Percentiles rank a stretch among this genome's conserved stretches.
Evolutionary conservation across 1,140 invertebrate genomes (phyloP).

Genomic region (Lanistes nyassanus): DNA sequence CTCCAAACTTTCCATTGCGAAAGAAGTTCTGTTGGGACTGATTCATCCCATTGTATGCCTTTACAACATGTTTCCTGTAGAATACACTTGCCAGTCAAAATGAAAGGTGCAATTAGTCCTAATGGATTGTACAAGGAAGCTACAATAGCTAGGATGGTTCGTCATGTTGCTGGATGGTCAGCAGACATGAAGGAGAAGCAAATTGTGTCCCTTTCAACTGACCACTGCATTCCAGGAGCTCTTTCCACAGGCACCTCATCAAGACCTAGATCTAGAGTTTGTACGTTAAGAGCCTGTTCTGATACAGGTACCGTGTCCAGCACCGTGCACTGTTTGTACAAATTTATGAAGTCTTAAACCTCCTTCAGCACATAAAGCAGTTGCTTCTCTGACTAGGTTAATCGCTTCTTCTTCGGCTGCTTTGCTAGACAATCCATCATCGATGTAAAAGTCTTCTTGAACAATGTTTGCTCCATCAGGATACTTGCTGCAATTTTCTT

Average conservation of each 20-base stretch:
- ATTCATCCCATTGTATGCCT: constrained; percentile 32
- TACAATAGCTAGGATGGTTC: constrained; percentile 45
- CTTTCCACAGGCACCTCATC: too few relatives aligned
- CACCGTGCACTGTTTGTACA: too few relatives aligned
- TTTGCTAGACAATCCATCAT: constrained; percentile 42
- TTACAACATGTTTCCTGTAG: constrained; percentile 41
- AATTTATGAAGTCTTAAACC: constrained; percentile 41
- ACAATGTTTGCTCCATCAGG: constrained; percentile 27
- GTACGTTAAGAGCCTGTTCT: too few relatives aligned
- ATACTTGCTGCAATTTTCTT: constrained; percentile 25
- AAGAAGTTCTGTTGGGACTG: constrained; percentile 12
- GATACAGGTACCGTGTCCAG: too few relatives aligned
- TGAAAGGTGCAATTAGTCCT: too few relatives aligned
- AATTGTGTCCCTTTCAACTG: constrained; percentile 30
- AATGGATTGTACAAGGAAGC: too few relatives aligned
- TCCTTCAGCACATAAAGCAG: constrained; percentile 32
- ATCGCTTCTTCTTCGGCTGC: constrained; percentile 29
- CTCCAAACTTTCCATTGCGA: constrained; percentile 32
- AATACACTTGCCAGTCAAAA: constrained; percentile 37
- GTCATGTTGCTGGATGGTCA: constrained; percentile 42
- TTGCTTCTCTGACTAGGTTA: constrained; percentile 24
- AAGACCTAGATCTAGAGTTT: too few relatives aligned
- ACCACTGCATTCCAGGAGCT: constrained; percentile 39
- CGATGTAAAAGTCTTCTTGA: constrained; percentile 43
- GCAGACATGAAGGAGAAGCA: constrained; percentile 37